These are phyloP conservation scores for Brachionus rotundiformis DNA, from an alignment of 1,140 invertebrate genomes.

Conservation along the genomic window DNA sequence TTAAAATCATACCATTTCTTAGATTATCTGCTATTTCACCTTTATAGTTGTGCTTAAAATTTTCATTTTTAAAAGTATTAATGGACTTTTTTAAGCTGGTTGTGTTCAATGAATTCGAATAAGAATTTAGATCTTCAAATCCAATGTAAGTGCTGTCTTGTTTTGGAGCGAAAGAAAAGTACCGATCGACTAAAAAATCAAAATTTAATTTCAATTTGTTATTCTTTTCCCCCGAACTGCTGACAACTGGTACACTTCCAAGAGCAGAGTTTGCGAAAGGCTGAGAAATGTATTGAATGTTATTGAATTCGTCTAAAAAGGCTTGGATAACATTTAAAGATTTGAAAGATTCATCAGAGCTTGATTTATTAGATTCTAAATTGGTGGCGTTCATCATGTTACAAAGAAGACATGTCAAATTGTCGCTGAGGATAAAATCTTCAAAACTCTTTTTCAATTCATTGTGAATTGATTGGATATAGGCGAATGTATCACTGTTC, in stretches of 20 bases:
- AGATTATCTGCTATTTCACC: slow-evolving; percentile 47
- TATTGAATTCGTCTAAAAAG: slow-evolving; percentile 18
- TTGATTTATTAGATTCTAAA: background rate
- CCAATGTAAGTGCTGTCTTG: slow-evolving; percentile 18
- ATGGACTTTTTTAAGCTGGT: slow-evolving; percentile 1
- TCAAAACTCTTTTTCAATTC: slow-evolving; percentile 28
- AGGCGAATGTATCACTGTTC: slow-evolving; percentile 45
- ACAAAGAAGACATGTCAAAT: slow-evolving; percentile 37
- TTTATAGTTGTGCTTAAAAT: slow-evolving; percentile 37
- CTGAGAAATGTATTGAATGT: slow-evolving; percentile 46
- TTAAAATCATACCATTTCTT: slow-evolving; percentile 33
- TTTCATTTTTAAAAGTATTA: slow-evolving; percentile 13
- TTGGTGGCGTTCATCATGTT: slow-evolving; percentile 48
- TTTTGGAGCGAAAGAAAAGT: background rate
- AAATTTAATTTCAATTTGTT: slow-evolving; percentile 28
- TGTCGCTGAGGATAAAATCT: background rate
- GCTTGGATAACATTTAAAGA: background rate
- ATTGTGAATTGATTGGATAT: slow-evolving; percentile 41
- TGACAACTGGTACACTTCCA: slow-evolving; percentile 6
- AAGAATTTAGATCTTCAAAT: slow-evolving; percentile 6
- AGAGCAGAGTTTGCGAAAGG: background rate
- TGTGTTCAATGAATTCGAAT: slow-evolving; percentile 14
- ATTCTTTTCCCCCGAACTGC: background rate
- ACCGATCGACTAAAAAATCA: slow-evolving; percentile 35
- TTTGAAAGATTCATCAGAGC: background rate